Percentiles rank a stretch among this genome's conserved stretches.
phyloP scores from a whole-genome alignment of 2,113 vertebrate species.

The Seriola quinqueradiata region DNA sequence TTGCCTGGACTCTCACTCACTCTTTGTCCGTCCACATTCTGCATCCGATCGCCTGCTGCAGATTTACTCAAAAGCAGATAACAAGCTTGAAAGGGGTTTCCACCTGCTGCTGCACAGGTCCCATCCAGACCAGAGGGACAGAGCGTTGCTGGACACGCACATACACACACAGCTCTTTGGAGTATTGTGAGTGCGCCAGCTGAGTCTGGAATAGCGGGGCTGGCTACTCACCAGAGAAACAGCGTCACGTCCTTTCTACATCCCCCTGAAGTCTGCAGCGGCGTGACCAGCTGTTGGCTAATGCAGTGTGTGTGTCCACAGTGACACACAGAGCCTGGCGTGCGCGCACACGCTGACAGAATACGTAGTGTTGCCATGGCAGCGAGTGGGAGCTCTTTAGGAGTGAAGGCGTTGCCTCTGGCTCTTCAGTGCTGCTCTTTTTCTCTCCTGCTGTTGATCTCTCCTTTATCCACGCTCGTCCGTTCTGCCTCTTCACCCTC shows the following conservation, averaged over 20 bases:
- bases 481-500: conserved; percentile 31
- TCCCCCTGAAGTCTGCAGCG: conserved; percentile 75
- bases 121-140: conserved; percentile 41
- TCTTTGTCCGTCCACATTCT: conserved; percentile 56
- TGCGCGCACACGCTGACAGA: conserved; percentile 45
- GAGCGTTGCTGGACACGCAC: conserved; percentile 13
- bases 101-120: conserved; percentile 57
- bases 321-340: conserved; percentile 46
- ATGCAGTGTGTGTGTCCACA: conserved; percentile 56
- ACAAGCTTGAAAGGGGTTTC: conserved; percentile 62
- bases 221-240: conserved; percentile 70
- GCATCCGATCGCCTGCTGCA: conserved; percentile 50
- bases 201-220: conserved; percentile 34
- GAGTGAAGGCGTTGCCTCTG: conserved; percentile 75
- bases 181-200: conserved; percentile 33
- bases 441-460: conserved; percentile 55
- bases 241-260: conserved; percentile 63
- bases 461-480: conserved; percentile 33
- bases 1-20: conserved; percentile 33
- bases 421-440: conserved; percentile 60
- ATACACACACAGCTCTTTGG: not conserved
- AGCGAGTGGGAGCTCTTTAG: conserved; percentile 73
- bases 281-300: conserved; percentile 76
- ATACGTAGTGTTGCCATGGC: conserved; percentile 77
- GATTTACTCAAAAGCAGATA: conserved; percentile 68